Base-by-base conservation (phyloP, 2,113 vertebrate species). In the Sprattus sprattus region DNA sequence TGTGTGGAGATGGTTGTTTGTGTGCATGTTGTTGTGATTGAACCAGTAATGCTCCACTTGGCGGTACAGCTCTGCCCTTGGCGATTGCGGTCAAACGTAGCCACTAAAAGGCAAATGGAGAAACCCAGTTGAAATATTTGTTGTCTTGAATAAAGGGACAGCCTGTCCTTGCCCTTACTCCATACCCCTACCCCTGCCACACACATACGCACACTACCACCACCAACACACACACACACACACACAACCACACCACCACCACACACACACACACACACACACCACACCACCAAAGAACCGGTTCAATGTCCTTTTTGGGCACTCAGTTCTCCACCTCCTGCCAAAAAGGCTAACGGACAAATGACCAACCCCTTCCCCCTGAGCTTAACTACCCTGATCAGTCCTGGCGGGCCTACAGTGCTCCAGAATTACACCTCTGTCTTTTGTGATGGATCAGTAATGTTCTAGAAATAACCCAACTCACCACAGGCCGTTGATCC, bases 171-270 rank as follows among this genome's bases (percentile, higher is more conserved):
- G 39, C 39, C 39, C 39, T 39, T 39, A 39, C 39, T 2, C 39
- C 39, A 28, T 6, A 25, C 64, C 6, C n/a, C 8, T 60, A 25
- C 2, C 49, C 13, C 25, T 25, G 32, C 22, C 25, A 82, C 46
- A 45, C 80, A 71, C 46, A 28, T 25, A 81, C 9, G 81, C 50
- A 84, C 45, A 85, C 9, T 3, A 83, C 83, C 88, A 88, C 83
- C 83, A n/a, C 57, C n/a, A 46, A 82, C 81, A 85, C 8, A 9
- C 84, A 84, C 88, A 88, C 83, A n/a, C 57, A 32, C 81, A 15
- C 83, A 82, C 81, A 45, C 32, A 82, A 60, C 67, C 46, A 25
- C 39, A 81, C 22, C 2, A 75, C 18, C 20, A 45, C 4, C 4
- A 4, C 13, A 84, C 75, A 82, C 52, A 81, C 16, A 84, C 75